Evolutionary conservation across 1,140 invertebrate genomes (phyloP), one percentile per base, ranked within the genome.

Genomic region (Laupala kohalensis): DNA sequence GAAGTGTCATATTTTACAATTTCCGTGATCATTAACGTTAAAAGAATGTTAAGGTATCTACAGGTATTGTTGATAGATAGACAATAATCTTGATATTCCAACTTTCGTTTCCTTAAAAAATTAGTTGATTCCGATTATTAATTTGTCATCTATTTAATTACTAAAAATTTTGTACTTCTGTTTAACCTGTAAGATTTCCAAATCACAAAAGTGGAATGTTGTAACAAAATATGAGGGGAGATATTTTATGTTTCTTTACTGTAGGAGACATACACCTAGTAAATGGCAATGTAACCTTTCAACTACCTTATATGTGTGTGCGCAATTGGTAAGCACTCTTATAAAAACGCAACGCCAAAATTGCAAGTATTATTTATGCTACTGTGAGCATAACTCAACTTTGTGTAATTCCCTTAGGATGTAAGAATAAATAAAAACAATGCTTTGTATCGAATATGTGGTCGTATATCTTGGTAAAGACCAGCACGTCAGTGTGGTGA

Each of bases 41-140:
- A 37, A 3, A 30, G 13, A 68, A 68, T 68, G 28, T 24, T 29
- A 29, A 29, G 12, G 29, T 27, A 28, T 13, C 9, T 13, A 13
- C 37, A 53, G 37, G 19, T 53, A 68, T 68, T 68, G 67, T 68
- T 68, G 67, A 68, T 68, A 68, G 67, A 28, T 68, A 68, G 67
- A 68, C 67, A 68, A 68, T 68, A 68, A 68, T 68, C n/a, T 68
- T 68, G 67, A 29, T 53, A 53, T 53, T 53, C 9, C 37, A 53
- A 53, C 37, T 53, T 53, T 53, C 19, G 9, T 53, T 19, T 53
- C 37, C n/a, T n/a, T n/a, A n/a, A n/a, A 53, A 53, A 53, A 53
- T 53, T 53, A 53, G 19, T 53, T 9, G 9, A 53, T 53, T 53
- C 4, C 9, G 9, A 9, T 53, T 2, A 53, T 53, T 53, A 13